phyloP scores from a whole-genome alignment of 2,113 vertebrate species.

The Sphaerodactylus townsendi region DNA sequence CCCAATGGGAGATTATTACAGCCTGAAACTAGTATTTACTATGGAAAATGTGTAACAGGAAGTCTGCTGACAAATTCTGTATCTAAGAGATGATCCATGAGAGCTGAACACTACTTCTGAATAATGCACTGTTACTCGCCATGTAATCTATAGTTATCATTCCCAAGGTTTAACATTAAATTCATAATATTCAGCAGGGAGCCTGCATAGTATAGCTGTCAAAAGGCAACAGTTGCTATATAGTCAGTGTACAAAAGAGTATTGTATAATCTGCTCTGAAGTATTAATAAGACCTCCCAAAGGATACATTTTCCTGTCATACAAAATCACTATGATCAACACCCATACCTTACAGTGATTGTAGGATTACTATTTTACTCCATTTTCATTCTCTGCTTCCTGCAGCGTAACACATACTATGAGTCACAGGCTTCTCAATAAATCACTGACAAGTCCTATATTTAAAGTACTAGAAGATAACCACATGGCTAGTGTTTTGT shows the following conservation, averaged over 20 bases:
- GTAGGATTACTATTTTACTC: constrained; percentile 49
- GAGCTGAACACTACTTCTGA: neutral
- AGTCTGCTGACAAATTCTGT: neutral
- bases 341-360: constrained; percentile 30
- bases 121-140: constrained; percentile 1
- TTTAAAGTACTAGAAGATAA: constrained; percentile 23
- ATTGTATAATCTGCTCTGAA: constrained; percentile 45
- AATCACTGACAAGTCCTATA: constrained; percentile 26
- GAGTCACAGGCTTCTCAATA: constrained; percentile 21
- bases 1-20: neutral
- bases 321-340: constrained; percentile 47
- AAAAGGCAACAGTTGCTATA: constrained; percentile 3
- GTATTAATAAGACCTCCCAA: constrained; percentile 58
- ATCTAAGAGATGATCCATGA: neutral
- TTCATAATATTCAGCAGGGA: neutral
- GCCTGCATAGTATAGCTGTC: constrained; percentile 3
- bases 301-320: constrained; percentile 58
- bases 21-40: neutral
- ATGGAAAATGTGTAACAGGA: constrained; percentile 5
- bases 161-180: constrained; percentile 1
- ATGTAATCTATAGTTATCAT: constrained; percentile 13
- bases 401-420: constrained; percentile 39
- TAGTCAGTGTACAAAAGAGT: neutral
- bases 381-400: constrained; percentile 34
- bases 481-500: neutral